phyloP scores from a whole-genome alignment of 2,888 invertebrate species.

The Asteroscopus sphinx region DNA sequence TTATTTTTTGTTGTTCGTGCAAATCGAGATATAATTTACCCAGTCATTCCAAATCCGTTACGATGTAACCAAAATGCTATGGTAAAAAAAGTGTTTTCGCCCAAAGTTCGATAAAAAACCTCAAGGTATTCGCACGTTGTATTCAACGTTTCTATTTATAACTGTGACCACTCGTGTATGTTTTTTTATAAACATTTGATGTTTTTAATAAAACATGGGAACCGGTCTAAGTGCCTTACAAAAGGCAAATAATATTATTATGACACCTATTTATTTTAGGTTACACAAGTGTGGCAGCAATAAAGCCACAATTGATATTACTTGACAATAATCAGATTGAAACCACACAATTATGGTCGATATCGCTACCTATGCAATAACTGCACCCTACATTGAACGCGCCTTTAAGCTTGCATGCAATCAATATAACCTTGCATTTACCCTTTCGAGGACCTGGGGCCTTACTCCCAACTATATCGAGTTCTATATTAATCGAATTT shows the following conservation, averaged over 20 bases:
- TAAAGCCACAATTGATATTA: slow-evolving; percentile 51
- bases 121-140: slow-evolving; percentile 37
- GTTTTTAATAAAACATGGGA: slow-evolving; percentile 48
- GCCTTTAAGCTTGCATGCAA: slow-evolving; percentile 17
- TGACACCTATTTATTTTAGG: slow-evolving; percentile 29
- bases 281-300: slow-evolving; percentile 39
- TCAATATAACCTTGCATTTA: slow-evolving; percentile 41
- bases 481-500: no score
- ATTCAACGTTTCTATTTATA: slow-evolving; percentile 70
- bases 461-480: no score
- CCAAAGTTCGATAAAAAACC: slow-evolving; percentile 31
- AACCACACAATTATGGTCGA: slow-evolving; percentile 36
- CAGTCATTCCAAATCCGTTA: slow-evolving; percentile 42
- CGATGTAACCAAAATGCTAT: slow-evolving; percentile 22
- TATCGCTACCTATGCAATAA: slow-evolving; percentile 42
- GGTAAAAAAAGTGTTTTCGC: slow-evolving; percentile 14
- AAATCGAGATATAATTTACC: slow-evolving; percentile 30
- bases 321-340: slow-evolving; percentile 43
- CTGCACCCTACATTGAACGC: slow-evolving; percentile 38
- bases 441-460: slow-evolving; percentile 18
- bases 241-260: slow-evolving; percentile 37
- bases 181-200: slow-evolving; percentile 62
- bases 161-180: slow-evolving; percentile 65
- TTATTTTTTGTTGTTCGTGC: slow-evolving; percentile 28
- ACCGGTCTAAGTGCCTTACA: slow-evolving; percentile 43